Evolutionary conservation across 2,888 invertebrate species (phyloP).

Genomic region (Callyntrura guangdongensis): DNA sequence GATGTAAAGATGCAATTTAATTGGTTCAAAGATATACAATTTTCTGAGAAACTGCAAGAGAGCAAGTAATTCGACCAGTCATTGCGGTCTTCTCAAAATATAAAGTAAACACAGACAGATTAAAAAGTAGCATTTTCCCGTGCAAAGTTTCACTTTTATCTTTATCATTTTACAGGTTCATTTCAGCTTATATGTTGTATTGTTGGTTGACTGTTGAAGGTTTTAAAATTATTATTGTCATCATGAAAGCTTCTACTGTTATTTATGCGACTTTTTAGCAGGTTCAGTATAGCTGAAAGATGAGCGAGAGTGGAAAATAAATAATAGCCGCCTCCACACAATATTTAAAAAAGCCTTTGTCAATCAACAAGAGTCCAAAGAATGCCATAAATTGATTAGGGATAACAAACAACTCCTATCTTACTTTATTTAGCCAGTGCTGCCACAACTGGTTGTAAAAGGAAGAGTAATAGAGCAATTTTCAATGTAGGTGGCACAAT

Average conservation of each 20-base stretch:
- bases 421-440: background rate
- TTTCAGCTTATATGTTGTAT: too few species aligned
- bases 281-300: background rate
- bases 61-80: background rate
- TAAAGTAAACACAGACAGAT: conserved; percentile 10
- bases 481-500: conserved; percentile 53
- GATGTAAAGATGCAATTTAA: background rate
- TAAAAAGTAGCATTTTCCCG: background rate
- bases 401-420: background rate
- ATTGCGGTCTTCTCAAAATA: background rate
- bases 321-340: background rate
- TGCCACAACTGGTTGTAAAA: background rate
- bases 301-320: background rate
- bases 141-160: background rate
- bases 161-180: background rate
- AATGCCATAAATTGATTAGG: background rate
- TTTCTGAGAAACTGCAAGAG: background rate
- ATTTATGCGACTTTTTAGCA: too few species aligned
- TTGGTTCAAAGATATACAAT: background rate
- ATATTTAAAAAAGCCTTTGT: background rate
- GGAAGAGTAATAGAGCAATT: background rate
- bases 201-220: too few species aligned
- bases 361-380: background rate
- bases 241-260: too few species aligned
- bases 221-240: too few species aligned